phyloP scores from a whole-genome alignment of 2,888 invertebrate genomes.

The Sphaerophoria rueppellii region DNA sequence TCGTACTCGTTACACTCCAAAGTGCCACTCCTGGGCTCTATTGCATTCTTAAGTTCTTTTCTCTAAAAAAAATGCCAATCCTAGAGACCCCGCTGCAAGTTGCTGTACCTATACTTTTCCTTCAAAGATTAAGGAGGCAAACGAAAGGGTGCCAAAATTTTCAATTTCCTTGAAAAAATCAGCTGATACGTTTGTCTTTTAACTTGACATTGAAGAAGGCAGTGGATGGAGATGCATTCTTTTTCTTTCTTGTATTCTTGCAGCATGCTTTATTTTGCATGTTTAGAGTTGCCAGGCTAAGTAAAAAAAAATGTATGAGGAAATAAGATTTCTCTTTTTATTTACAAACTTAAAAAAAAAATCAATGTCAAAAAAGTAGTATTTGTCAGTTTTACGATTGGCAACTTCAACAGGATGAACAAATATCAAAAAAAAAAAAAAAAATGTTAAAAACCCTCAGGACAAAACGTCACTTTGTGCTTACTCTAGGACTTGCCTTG shows the following conservation, averaged over 20 bases:
- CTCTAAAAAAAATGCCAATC: conserved; percentile 52
- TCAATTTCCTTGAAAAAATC: conserved; percentile 66
- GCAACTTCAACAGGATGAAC: too few species aligned
- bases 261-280: background rate
- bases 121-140: background rate
- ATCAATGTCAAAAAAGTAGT: too few species aligned
- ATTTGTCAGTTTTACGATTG: too few species aligned
- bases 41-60: conserved; percentile 23
- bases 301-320: too few species aligned
- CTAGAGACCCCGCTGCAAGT: conserved; percentile 59
- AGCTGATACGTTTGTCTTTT: conserved; percentile 58
- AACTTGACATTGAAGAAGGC: conserved; percentile 7
- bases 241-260: conserved; percentile 4
- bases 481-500: conserved; percentile 5
- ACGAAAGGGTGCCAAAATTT: conserved; percentile 7
- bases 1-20: background rate
- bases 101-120: background rate
- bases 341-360: too few species aligned
- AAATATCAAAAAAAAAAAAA: background rate
- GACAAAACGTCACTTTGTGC: background rate
- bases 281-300: background rate
- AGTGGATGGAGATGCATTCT: background rate
- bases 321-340: too few species aligned
- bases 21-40: conserved; percentile 39
- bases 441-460: background rate